phyloP scores from a whole-genome alignment of 2,888 invertebrate genomes.

The Zaprionus bogoriensis region DNA sequence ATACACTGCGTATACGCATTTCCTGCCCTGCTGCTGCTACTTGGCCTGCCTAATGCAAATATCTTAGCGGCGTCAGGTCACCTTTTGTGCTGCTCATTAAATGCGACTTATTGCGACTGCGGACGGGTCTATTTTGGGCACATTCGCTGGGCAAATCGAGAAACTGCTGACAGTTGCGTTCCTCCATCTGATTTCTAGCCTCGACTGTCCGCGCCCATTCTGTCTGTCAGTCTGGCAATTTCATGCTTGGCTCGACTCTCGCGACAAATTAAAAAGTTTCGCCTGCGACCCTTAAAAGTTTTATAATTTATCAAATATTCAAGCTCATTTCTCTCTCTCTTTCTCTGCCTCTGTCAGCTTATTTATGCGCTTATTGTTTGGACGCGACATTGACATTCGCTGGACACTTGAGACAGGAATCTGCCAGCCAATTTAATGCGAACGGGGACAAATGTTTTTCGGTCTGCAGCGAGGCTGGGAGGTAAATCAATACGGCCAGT shows the following conservation, averaged over 20 bases:
- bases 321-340: not conserved
- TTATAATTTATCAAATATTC: conserved; percentile 71
- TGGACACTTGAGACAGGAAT: conserved; percentile 56
- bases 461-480: conserved; percentile 23
- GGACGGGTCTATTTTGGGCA: conserved; percentile 29
- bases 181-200: conserved; percentile 16
- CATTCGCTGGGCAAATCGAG: conserved; percentile 60
- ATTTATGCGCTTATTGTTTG: not conserved
- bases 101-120: conserved; percentile 58
- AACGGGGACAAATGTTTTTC: conserved; percentile 29
- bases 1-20: not conserved
- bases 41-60: too few relatives aligned
- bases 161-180: conserved; percentile 69
- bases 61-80: too few relatives aligned
- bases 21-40: too few relatives aligned
- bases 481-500: conserved; percentile 48
- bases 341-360: not conserved
- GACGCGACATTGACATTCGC: conserved; percentile 25
- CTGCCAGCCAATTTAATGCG: conserved; percentile 31
- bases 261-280: conserved; percentile 70
- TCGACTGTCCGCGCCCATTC: conserved; percentile 4
- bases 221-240: conserved; percentile 49
- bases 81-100: conserved; percentile 61
- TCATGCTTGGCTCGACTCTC: conserved; percentile 57
- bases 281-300: conserved; percentile 62